These are phyloP conservation scores for Channa maculata DNA, from an alignment of 2,113 vertebrate species.

Conservation along the genomic window DNA sequence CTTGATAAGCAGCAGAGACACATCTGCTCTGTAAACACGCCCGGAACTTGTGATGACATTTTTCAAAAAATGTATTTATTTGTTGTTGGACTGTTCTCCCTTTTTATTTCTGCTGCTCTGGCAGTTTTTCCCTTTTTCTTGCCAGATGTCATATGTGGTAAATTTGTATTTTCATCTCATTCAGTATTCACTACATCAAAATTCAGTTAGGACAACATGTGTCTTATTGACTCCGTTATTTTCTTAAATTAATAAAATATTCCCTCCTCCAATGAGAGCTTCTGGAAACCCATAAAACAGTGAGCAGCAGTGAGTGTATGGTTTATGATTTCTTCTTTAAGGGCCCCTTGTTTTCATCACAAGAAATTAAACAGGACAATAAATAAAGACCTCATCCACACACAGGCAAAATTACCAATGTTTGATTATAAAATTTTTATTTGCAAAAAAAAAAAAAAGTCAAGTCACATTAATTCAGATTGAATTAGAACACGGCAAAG, in stretches of 20 bases:
- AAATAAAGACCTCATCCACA: constrained; percentile 1
- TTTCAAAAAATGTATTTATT: too few species aligned
- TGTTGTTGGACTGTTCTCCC: too few species aligned
- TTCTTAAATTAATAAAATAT: constrained; percentile 34
- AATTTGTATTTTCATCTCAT: background rate
- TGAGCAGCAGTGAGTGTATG: constrained; percentile 31
- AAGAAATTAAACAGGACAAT: constrained; percentile 10
- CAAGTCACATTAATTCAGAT: too few species aligned
- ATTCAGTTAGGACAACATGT: background rate
- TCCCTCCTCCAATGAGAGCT: constrained; percentile 21
- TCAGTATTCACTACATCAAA: background rate
- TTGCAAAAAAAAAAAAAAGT: too few species aligned
- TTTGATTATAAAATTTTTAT: too few species aligned
- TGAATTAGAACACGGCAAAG: too few species aligned
- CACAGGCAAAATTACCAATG: background rate
- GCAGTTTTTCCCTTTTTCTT: background rate
- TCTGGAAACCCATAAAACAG: constrained; percentile 54
- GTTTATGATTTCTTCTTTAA: constrained; percentile 53
- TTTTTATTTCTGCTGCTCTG: background rate
- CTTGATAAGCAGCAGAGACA: constrained; percentile 13
- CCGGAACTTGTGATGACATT: too few species aligned
- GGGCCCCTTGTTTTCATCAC: constrained; percentile 25
- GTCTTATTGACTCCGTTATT: background rate
- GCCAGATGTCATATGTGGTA: background rate
- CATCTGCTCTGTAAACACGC: background rate